Evolutionary conservation across 1,140 invertebrate species (phyloP).

Genomic region (Aphidius ervi): DNA sequence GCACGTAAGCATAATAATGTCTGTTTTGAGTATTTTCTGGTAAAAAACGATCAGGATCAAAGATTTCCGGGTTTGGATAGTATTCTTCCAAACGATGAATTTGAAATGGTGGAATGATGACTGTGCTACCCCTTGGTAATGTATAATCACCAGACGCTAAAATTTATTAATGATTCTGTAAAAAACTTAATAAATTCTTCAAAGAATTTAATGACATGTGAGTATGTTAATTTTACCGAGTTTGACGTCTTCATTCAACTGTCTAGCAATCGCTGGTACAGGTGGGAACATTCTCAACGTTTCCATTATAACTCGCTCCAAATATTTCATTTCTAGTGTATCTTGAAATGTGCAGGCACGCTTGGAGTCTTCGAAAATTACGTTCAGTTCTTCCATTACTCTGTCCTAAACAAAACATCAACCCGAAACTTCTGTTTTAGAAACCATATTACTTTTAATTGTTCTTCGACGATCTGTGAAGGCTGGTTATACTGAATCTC

Average conservation of each 20-base stretch:
- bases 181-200: too few relatives aligned
- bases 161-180: slow-evolving; percentile 23
- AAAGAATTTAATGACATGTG: too few relatives aligned
- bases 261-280: slow-evolving; percentile 73
- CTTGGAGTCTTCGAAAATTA: slow-evolving; percentile 70
- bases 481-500: too few relatives aligned
- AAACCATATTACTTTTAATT: too few relatives aligned
- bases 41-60: slow-evolving; percentile 89
- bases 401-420: slow-evolving; percentile 24
- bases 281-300: slow-evolving; percentile 73
- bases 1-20: slow-evolving; percentile 82
- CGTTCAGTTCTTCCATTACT: slow-evolving; percentile 65
- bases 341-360: slow-evolving; percentile 75
- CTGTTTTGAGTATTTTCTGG: slow-evolving; percentile 74
- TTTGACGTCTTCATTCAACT: slow-evolving; percentile 66
- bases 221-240: slow-evolving; percentile 53
- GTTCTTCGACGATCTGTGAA: too few relatives aligned
- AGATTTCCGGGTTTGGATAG: slow-evolving; percentile 79
- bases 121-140: slow-evolving; percentile 64
- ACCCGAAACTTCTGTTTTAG: too few relatives aligned
- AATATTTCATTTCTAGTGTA: slow-evolving; percentile 76
- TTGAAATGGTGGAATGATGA: slow-evolving; percentile 65
- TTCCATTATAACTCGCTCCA: slow-evolving; percentile 76
- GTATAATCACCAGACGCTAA: slow-evolving; percentile 55
- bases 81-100: slow-evolving; percentile 73